Percentiles rank a stretch among this genome's conserved stretches.
Conservation (phyloP, 2,888 invertebrate genomes). For the Heliconius hortense region DNA sequence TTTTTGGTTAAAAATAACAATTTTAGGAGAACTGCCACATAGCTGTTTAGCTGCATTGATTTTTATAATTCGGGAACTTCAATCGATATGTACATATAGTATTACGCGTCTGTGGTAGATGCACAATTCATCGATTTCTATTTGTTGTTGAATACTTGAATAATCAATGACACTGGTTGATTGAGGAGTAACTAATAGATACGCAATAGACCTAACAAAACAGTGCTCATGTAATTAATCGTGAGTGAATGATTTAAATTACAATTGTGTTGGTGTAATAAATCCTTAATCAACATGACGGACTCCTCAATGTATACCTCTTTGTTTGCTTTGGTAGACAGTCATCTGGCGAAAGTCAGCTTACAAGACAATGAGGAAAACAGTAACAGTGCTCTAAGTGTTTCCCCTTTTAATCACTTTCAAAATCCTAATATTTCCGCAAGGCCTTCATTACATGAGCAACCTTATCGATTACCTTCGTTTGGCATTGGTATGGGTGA, state of each 20-base stretch:
- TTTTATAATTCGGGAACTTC: too few species aligned
- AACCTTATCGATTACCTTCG: slow-evolving; percentile 54
- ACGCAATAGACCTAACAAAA: slow-evolving; percentile 9
- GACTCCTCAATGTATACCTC: slow-evolving; percentile 67
- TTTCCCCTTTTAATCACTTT: slow-evolving; percentile 44
- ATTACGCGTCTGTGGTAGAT: slow-evolving; percentile 8
- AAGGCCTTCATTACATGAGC: slow-evolving; percentile 42
- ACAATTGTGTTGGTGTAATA: background rate
- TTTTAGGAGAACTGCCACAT: too few species aligned
- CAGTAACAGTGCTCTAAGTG: slow-evolving; percentile 46
- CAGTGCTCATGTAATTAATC: background rate
- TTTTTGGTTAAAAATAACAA: too few species aligned
- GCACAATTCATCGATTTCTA: background rate
- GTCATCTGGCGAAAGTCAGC: slow-evolving; percentile 67
- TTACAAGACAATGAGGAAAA: slow-evolving; percentile 49
- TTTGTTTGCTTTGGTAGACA: slow-evolving; percentile 66
- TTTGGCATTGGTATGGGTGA: slow-evolving; percentile 55
- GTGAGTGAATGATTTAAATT: slow-evolving; percentile 5
- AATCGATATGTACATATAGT: background rate
- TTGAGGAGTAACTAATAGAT: background rate
- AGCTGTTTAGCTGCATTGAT: too few species aligned
- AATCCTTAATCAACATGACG: slow-evolving; percentile 51
- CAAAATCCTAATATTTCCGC: slow-evolving; percentile 51
- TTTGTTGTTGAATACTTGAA: slow-evolving; percentile 5
- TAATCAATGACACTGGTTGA: background rate